phyloP scores from a whole-genome alignment of 2,113 vertebrate species.

The Gallinago media region DNA sequence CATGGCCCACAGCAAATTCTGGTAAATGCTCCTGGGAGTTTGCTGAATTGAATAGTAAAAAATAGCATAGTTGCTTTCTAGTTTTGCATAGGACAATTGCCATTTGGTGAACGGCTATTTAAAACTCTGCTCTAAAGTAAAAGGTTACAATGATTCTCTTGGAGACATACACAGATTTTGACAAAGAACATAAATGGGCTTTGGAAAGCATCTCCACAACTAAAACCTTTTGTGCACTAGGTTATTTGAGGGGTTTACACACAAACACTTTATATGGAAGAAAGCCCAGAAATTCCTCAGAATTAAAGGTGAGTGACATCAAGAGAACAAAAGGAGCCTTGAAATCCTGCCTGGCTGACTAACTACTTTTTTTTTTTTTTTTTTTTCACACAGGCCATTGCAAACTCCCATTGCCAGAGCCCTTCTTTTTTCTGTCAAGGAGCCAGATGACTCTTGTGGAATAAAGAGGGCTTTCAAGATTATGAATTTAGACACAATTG shows the following conservation, averaged over 20 bases:
- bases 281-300: conserved; percentile 62
- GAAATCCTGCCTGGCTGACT: conserved; percentile 41
- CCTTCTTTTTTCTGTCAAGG: conserved; percentile 37
- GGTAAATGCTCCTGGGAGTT: neutral
- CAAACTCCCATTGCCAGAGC: conserved; percentile 4
- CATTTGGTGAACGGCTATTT: conserved; percentile 18
- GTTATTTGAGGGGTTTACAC: conserved; percentile 33
- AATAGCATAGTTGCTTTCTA: conserved; percentile 3
- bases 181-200: conserved; percentile 19
- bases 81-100: conserved; percentile 8
- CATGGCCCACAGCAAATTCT: neutral
- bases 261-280: conserved; percentile 37
- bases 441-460: conserved; percentile 38
- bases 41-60: conserved; percentile 22
- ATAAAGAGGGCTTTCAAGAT: conserved; percentile 44
- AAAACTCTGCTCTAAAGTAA: conserved; percentile 10
- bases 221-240: conserved; percentile 15
- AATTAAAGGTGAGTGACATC: conserved; percentile 57
- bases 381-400: neutral
- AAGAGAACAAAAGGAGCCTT: conserved; percentile 38
- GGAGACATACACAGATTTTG: neutral
- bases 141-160: conserved; percentile 27
- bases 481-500: conserved; percentile 47
- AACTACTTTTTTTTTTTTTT: neutral
- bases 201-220: conserved; percentile 28